These are phyloP conservation scores for Chauna torquata DNA, from an alignment of 2,113 vertebrate genomes.

Conservation along the genomic window DNA sequence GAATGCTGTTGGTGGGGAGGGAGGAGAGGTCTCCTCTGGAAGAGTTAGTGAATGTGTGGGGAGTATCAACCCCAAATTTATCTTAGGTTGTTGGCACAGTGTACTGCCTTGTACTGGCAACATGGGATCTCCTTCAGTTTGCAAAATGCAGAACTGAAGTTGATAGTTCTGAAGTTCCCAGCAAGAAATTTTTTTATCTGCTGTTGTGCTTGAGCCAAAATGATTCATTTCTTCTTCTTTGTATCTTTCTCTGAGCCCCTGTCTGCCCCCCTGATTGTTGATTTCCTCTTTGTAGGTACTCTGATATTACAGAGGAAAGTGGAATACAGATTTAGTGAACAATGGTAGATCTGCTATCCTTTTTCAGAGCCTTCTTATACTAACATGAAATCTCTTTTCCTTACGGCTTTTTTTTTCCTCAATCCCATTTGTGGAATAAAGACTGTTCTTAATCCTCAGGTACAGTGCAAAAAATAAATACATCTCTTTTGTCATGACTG, in stretches of 20 bases:
- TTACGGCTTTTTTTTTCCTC: not conserved
- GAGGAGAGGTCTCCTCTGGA: not conserved
- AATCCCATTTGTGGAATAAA: not conserved
- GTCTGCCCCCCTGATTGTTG: not conserved
- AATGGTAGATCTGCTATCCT: not conserved
- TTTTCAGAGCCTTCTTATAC: not conserved
- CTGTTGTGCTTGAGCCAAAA: not conserved
- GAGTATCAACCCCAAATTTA: not conserved
- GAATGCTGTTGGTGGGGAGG: not conserved
- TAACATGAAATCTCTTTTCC: not conserved
- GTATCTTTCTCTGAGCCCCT: not conserved
- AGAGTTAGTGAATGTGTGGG: not conserved
- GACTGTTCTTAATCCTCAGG: not conserved
- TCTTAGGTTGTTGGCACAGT: not conserved
- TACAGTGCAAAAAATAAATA: not conserved
- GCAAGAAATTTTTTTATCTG: not conserved
- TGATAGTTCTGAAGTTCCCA: not conserved
- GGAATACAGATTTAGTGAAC: not conserved
- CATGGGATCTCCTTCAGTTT: not conserved
- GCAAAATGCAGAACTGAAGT: not conserved
- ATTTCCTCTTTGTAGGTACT: not conserved
- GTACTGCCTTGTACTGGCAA: too few relatives aligned
- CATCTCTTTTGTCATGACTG: not conserved
- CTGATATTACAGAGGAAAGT: not conserved
- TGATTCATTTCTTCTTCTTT: not conserved